Evolutionary conservation across 2,797 vertebrate genomes (phyloP), one percentile per base, ranked within the genome.

Genomic region (Enteromius viviparus): DNA sequence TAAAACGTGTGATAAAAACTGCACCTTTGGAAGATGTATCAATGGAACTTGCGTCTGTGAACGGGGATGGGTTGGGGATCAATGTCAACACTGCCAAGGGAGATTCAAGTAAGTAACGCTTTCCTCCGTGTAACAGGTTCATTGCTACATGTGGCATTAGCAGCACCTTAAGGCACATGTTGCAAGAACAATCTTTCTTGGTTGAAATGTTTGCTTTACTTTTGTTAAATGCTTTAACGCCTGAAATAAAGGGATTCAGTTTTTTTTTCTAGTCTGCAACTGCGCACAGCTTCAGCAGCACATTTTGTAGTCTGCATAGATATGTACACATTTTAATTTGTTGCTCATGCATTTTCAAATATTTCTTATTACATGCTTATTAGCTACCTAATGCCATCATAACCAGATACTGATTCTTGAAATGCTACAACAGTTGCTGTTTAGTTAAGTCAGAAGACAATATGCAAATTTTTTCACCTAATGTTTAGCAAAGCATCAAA

Each of bases 81-180:
- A 96, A 84, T 99, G 97, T 90, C 97, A 98, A 87, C 97, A 98
- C 89, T 99, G 97, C 94, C 97, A 98, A 87, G 97, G 98, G 79
- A 94, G 97, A 91, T 99, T 96, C 93, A 96, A 94, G 95, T 96
- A 94, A 96, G 95, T 94, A 83, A 68, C 47, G 37, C 21, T 26
- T 74, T 45, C 17, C 21, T 49, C 26, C 1, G 17, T 58, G 78
- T 58, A 72, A 49, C 69, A 75, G 32, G 80, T 82, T 58, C 53
- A 32, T 29, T 49, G 79, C n/a, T 49, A 26, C 45, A 49, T 62
- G 55, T 74, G 80, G 42, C 32, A 29, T 4, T 81, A 71, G 32
- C 70, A 37, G 29, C 14, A 62, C 80, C 55, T 49, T 23, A 45
- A 51, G 21, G 21, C 21, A 14, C 2, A 40, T 45, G 42, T 53